A percentile compares a stretch with the other conserved stretches of the same genome.
phyloP scores from a whole-genome alignment of 92 coral and sea anemone genomes.

The Actinernus sp. region DNA sequence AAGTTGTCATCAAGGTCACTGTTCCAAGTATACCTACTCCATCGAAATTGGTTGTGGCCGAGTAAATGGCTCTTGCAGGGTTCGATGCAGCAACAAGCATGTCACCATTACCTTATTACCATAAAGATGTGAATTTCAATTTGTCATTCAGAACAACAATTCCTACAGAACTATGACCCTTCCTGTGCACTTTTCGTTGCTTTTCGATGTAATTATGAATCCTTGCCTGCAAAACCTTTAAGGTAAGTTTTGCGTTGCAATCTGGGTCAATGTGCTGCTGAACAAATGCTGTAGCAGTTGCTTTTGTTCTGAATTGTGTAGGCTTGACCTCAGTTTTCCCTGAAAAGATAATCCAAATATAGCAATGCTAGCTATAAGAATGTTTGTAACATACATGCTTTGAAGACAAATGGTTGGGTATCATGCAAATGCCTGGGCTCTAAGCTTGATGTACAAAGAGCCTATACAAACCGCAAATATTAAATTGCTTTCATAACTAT shows the following conservation, averaged over 20 bases:
- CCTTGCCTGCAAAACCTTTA: conserved; percentile 50
- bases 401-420: background rate
- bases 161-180: conserved; percentile 55
- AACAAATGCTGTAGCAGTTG: conserved; percentile 44
- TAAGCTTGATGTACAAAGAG: background rate
- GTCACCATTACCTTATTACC: conserved; percentile 60
- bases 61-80: conserved; percentile 43
- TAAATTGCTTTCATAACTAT: conserved; percentile 1
- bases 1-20: conserved; percentile 18
- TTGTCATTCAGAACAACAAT: conserved; percentile 47
- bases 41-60: conserved; percentile 39
- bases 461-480: background rate
- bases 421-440: background rate
- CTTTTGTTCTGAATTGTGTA: conserved; percentile 54
- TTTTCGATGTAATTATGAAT: conserved; percentile 49
- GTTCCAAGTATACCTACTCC: conserved; percentile 36
- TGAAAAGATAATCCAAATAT: background rate
- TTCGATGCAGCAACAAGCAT: conserved; percentile 61
- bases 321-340: conserved; percentile 32
- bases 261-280: conserved; percentile 33
- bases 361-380: too few relatives aligned
- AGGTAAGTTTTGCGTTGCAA: conserved; percentile 24
- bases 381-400: too few relatives aligned
- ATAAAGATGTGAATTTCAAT: conserved; percentile 40
- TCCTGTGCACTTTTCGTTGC: conserved; percentile 43